Evolutionary conservation across 2,797 vertebrate species (phyloP), one percentile per base, ranked within the genome.

Genomic region (Coranthus polyacanthus): DNA sequence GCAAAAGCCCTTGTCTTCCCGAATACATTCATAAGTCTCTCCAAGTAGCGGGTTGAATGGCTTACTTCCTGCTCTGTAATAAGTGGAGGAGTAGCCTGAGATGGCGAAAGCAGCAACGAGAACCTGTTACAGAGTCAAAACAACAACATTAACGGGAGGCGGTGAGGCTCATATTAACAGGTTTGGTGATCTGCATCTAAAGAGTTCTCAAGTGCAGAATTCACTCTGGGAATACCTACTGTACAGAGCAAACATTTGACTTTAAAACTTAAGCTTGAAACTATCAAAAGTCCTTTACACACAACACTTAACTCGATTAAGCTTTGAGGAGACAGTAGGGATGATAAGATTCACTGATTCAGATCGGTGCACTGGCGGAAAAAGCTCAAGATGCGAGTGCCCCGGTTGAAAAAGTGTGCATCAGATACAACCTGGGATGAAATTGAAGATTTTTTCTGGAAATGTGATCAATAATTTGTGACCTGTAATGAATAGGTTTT

Each of bases 51-150:
- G 98, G 89, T 99, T 99, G 92, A 99, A 99, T 91, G 98, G 98
- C 93, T 99, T 99, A 89, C 97, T 99, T 95, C 98, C 98, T 83
- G 98, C 98, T 94, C 98, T 95, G 72, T 97, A 99, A 86, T 98
- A 99, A 0, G 98, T 99, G 85, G 96, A 96, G 64, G 98, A 96
- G 83, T 99, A 99, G 89, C 97, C 98, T 80, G 98, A 99, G 81
- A 99, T 92, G 72, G 97, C 98, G 89, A 99, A 99, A 64, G 98
- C 97, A 83, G 98, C 98, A 39, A 99, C 94, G 37, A 99, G 94
- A 89, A 95, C 96, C 97, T 98, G 90, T 26, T 54, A 3, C 37
- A 79, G 83, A 59, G 68, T 45, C 32, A 49, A 51, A 66, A 78
- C 15, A 54, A 70, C 18, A 63, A n/a, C n/a, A n/a, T n/a, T n/a